phyloP scores from a whole-genome alignment of 2,888 invertebrate species.

The Shargacucullia verbasci region DNA sequence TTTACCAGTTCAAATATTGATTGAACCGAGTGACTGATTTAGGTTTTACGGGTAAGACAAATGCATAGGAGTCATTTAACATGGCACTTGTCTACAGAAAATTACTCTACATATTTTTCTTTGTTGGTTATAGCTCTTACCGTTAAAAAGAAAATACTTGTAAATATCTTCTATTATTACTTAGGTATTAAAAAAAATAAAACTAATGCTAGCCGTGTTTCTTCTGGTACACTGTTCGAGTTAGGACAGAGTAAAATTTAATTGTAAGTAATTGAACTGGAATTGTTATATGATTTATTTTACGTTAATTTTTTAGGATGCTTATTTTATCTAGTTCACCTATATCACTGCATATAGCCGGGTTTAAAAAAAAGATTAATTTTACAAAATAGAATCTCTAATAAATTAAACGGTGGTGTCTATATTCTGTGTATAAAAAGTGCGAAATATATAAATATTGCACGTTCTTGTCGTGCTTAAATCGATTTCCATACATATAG shows the following conservation, averaged over 20 bases:
- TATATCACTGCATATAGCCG: background rate
- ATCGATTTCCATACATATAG: constrained; percentile 12
- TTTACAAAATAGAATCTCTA: constrained; percentile 11
- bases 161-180: background rate
- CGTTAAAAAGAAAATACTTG: constrained; percentile 11
- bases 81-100: constrained; percentile 5
- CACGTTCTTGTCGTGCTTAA: constrained; percentile 5
- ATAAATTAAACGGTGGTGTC: constrained; percentile 4
- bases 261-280: no score
- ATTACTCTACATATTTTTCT: constrained; percentile 11
- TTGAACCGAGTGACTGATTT: constrained; percentile 14
- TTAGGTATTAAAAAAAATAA: background rate
- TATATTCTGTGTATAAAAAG: constrained; percentile 11
- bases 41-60: constrained; percentile 12
- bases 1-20: constrained; percentile 55
- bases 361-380: background rate
- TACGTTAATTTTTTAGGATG: no score
- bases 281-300: background rate
- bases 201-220: background rate
- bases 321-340: no score
- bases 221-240: background rate
- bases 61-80: constrained; percentile 3
- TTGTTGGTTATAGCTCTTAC: constrained; percentile 13
- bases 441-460: constrained; percentile 30
- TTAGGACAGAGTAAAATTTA: background rate